Conservation (phyloP, 2,888 invertebrate genomes). For the Aporophyla nigra region DNA sequence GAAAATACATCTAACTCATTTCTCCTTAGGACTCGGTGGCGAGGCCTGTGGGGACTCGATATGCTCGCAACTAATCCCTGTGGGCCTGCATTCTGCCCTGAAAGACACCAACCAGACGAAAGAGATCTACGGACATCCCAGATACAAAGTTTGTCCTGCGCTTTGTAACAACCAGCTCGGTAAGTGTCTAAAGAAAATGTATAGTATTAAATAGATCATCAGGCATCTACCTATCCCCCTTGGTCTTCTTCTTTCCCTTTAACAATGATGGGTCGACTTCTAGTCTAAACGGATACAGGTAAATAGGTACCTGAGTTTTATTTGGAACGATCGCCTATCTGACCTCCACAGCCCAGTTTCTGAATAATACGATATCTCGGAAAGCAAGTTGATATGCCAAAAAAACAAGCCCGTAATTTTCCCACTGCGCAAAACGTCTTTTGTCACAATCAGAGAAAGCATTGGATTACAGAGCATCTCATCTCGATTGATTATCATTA, state of each 20-base stretch:
- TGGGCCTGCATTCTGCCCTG: conserved; percentile 82
- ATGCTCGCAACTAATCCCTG: conserved; percentile 89
- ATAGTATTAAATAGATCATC: no score
- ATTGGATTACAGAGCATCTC: no score
- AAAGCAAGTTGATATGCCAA: neutral
- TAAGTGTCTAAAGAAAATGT: conserved; percentile 61
- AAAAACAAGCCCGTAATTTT: no score
- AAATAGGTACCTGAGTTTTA: no score
- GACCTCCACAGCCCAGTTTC: no score
- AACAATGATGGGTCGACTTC: no score
- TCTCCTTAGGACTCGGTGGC: conserved; percentile 88
- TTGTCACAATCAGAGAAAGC: neutral
- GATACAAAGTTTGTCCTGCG: conserved; percentile 90
- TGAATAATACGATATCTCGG: neutral
- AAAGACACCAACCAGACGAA: conserved; percentile 72
- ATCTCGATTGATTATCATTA: no score
- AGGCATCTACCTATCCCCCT: no score
- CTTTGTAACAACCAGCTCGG: conserved; percentile 92
- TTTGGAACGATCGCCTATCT: no score
- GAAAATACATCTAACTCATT: neutral
- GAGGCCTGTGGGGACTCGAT: conserved; percentile 85
- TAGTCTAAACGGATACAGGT: no score
- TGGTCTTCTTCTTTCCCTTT: no score
- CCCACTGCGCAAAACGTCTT: neutral
- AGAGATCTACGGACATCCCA: conserved; percentile 82